phyloP scores from a whole-genome alignment of 2,888 invertebrate genomes.

The Dioctria linearis region DNA sequence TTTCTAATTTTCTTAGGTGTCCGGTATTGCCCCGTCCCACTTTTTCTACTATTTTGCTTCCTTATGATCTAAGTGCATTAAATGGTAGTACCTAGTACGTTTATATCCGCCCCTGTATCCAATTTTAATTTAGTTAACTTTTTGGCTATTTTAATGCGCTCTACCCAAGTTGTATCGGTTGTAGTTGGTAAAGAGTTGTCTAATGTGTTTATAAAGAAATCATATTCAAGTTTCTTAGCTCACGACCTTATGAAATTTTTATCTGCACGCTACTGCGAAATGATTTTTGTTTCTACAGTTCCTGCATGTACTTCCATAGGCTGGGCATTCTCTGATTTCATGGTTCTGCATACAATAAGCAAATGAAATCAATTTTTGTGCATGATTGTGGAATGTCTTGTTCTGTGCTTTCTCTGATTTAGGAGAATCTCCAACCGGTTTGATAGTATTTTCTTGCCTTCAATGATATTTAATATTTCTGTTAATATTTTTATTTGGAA shows the following conservation, averaged over 20 bases:
- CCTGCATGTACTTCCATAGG: not conserved
- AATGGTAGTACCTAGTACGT: conserved; percentile 17
- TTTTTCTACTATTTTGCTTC: too few species aligned
- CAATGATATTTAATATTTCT: too few species aligned
- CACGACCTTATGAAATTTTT: not conserved
- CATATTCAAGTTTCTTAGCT: not conserved
- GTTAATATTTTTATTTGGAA: not conserved
- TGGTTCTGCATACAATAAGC: not conserved
- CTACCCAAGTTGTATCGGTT: not conserved
- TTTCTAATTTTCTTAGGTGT: too few species aligned
- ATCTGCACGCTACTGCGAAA: too few species aligned
- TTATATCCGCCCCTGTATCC: conserved; percentile 16
- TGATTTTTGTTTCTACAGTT: too few species aligned
- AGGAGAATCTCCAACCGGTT: too few species aligned
- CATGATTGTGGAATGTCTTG: not conserved
- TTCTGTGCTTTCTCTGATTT: too few species aligned
- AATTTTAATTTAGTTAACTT: conserved; percentile 1
- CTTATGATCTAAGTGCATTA: too few species aligned
- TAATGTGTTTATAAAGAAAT: not conserved
- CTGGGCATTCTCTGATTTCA: not conserved
- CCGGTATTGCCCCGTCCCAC: too few species aligned
- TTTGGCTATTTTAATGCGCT: not conserved
- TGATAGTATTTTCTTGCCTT: too few species aligned
- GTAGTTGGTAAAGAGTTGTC: not conserved
- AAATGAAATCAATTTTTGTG: not conserved